A percentile compares a stretch with the other conserved stretches of the same genome.
Evolutionary conservation across 1,140 invertebrate genomes (phyloP).

Genomic region (Acyrthosiphon pisum): DNA sequence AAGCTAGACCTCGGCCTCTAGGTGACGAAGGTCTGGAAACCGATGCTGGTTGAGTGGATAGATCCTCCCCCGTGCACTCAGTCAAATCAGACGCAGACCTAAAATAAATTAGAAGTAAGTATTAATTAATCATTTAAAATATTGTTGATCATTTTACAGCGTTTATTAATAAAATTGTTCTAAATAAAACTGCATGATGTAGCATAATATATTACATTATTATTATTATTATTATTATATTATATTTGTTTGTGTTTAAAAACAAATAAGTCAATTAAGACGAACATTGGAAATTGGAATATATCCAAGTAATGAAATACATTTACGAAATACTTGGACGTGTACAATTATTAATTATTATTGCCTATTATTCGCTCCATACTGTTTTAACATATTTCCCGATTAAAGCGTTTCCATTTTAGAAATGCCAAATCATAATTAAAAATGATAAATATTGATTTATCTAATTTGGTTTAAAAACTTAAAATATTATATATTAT

Average conservation of each 20-base stretch:
- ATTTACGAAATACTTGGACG: too few species aligned
- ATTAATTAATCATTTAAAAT: not conserved
- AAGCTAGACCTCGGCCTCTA: constrained; percentile 65
- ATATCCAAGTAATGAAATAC: too few species aligned
- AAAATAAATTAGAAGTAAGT: not conserved
- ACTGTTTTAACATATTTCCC: too few species aligned
- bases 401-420: too few species aligned
- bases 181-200: not conserved
- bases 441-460: too few species aligned
- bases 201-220: not conserved
- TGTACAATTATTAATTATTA: too few species aligned
- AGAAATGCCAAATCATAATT: too few species aligned
- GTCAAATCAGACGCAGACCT: constrained; percentile 54
- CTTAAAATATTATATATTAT: too few species aligned
- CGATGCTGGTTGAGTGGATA: not conserved
- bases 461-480: too few species aligned
- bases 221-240: not conserved
- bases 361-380: too few species aligned
- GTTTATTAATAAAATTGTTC: not conserved
- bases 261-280: too few species aligned
- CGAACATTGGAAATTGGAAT: too few species aligned
- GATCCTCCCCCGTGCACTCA: constrained; percentile 38
- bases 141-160: not conserved
- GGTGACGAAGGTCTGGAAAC: constrained; percentile 35
- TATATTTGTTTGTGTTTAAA: not conserved